These are phyloP conservation scores for Amphiura filiformis DNA, from an alignment of 35 echinoderm and acorn worm species.

Conservation along the genomic window DNA sequence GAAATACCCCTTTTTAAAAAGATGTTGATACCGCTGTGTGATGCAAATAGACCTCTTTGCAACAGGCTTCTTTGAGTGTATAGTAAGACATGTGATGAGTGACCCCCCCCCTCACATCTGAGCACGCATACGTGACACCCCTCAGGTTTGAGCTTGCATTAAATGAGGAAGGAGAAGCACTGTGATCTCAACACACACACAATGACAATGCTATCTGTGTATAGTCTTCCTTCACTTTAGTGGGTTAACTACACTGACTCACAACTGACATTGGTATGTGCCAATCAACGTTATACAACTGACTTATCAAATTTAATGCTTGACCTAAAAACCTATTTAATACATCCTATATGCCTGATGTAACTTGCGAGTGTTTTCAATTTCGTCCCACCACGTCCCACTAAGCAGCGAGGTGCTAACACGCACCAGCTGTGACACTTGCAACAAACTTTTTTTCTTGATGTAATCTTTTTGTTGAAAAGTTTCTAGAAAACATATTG, in stretches of 20 bases:
- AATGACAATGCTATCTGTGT: background rate
- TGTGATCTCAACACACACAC: background rate
- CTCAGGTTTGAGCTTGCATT: background rate
- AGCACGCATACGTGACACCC: background rate
- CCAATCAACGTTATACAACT: too few species aligned
- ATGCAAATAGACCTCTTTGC: too few species aligned
- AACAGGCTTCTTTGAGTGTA: background rate
- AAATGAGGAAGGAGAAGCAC: background rate
- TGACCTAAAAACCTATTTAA: background rate
- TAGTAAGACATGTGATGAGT: background rate
- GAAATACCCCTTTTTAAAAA: too few species aligned
- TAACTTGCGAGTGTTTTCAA: background rate
- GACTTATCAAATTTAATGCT: background rate
- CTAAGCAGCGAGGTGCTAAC: background rate
- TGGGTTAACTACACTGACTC: background rate
- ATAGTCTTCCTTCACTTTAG: background rate
- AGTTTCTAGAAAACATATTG: too few species aligned
- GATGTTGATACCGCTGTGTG: too few species aligned
- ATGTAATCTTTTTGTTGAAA: too few species aligned
- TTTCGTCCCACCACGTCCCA: background rate
- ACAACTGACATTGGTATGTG: background rate
- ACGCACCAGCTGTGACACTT: background rate
- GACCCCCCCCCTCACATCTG: background rate
- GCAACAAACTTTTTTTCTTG: too few species aligned
- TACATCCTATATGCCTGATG: background rate